These are phyloP conservation scores for Lamellibrachia satsuma DNA, from an alignment of 2,888 invertebrate genomes.

Conservation along the genomic window DNA sequence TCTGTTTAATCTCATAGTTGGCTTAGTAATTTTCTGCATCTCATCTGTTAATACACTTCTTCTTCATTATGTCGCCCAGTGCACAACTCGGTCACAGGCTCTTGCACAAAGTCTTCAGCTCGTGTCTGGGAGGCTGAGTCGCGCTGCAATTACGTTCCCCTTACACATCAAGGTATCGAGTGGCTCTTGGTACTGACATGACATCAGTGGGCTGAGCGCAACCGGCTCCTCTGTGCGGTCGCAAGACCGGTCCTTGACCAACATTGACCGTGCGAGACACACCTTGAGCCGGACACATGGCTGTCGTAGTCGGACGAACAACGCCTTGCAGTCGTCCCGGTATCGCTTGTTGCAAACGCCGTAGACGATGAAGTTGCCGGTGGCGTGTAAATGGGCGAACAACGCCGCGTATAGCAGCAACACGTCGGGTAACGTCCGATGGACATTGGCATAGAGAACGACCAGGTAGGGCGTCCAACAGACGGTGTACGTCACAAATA, in stretches of 20 bases:
- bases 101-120: neutral
- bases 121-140: neutral
- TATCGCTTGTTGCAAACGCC: conserved; percentile 38
- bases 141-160: neutral
- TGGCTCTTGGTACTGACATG: neutral
- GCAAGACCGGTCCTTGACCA: neutral
- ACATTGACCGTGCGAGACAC: neutral
- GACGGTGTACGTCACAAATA: conserved; percentile 48
- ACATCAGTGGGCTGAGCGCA: neutral
- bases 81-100: neutral
- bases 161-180: neutral
- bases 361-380: conserved; percentile 40
- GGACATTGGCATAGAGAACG: conserved; percentile 45
- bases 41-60: too few species aligned
- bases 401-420: conserved; percentile 44
- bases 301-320: neutral
- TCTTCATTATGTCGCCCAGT: too few species aligned
- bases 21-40: too few species aligned
- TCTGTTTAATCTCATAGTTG: too few species aligned
- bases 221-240: neutral
- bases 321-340: conserved; percentile 22
- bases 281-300: conserved; percentile 1
- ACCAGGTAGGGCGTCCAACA: conserved; percentile 56
- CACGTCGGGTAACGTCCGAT: conserved; percentile 45
- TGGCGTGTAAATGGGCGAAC: conserved; percentile 38